Conservation (phyloP, 23 tunicate species). For the Diplosoma virens region DNA sequence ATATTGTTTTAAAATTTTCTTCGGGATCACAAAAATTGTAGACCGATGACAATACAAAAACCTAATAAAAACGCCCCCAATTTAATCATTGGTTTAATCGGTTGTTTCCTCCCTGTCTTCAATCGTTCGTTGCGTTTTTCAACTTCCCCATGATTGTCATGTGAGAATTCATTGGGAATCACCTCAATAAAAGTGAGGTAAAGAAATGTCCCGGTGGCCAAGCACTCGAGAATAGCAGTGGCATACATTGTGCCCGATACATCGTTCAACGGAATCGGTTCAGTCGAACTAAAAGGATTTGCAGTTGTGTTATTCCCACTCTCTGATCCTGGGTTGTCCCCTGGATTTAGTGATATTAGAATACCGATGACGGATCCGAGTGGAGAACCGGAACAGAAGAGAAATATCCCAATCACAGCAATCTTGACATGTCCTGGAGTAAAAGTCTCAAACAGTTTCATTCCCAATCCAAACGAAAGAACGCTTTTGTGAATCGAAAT, state of each 20-base stretch:
- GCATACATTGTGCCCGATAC: constrained; percentile 34
- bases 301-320: not conserved
- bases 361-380: constrained; percentile 71
- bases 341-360: not conserved
- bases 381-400: constrained; percentile 81
- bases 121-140: not conserved
- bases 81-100: constrained; percentile 38
- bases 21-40: constrained; percentile 70
- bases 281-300: not conserved
- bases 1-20: too few species aligned
- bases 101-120: not conserved
- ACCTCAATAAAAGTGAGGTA: constrained; percentile 89
- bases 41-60: constrained; percentile 51
- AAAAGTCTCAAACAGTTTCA: constrained; percentile 68
- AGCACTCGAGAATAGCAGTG: constrained; percentile 60
- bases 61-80: constrained; percentile 54
- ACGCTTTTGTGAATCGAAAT: constrained; percentile 68
- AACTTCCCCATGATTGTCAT: constrained; percentile 19
- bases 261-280: not conserved
- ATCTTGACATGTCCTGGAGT: not conserved
- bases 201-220: constrained; percentile 80
- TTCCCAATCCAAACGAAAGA: constrained; percentile 73
- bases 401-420: constrained; percentile 44
- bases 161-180: constrained; percentile 75
- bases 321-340: not conserved